Percentiles rank a stretch among this genome's conserved stretches.
phyloP scores from a whole-genome alignment of 2,797 vertebrate species.

The Intellagama lesueurii region DNA sequence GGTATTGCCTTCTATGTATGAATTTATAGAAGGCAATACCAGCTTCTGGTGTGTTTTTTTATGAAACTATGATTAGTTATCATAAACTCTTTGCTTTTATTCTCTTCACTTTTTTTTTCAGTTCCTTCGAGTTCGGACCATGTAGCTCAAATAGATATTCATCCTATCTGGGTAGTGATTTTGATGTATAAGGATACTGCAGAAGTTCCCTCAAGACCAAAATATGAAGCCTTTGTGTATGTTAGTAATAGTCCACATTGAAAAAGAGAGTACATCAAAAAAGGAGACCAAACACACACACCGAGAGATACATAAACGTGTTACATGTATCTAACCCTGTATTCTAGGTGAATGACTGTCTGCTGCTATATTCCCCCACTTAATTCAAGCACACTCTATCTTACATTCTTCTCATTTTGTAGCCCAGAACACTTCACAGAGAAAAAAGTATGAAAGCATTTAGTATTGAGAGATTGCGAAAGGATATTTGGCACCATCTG shows the following conservation, averaged over 20 bases:
- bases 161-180: too few relatives aligned
- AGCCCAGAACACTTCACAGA: neutral
- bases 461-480: conserved; percentile 22
- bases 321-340: neutral
- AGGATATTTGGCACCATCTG: conserved; percentile 27
- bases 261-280: neutral
- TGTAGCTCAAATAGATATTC: neutral
- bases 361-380: neutral
- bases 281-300: neutral
- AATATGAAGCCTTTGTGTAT: neutral
- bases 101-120: neutral
- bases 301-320: neutral
- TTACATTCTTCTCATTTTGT: neutral
- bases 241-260: neutral
- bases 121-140: neutral
- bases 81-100: too few relatives aligned
- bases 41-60: too few relatives aligned
- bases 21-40: too few relatives aligned
- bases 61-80: too few relatives aligned
- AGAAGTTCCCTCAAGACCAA: neutral
- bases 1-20: neutral
- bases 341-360: neutral
- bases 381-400: neutral
- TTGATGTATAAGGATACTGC: too few relatives aligned
- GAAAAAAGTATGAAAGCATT: neutral